Evolutionary conservation across 2,113 vertebrate genomes (phyloP).

Genomic region (Cephalopholis sonnerati): DNA sequence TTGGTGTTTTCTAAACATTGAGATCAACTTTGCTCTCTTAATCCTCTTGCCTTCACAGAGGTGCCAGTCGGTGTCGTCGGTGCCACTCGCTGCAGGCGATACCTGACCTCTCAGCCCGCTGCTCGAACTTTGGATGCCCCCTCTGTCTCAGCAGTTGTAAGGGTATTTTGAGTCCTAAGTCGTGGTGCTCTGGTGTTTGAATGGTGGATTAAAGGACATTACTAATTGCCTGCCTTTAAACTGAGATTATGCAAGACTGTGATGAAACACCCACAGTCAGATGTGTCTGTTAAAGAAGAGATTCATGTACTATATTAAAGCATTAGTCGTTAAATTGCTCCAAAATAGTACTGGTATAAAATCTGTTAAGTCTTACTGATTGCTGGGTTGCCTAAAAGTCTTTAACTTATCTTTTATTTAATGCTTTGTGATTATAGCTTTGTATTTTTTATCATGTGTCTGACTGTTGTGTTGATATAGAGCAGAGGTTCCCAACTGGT

Average conservation of each 20-base stretch:
- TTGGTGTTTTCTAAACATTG: constrained; percentile 24
- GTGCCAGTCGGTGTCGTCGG: neutral
- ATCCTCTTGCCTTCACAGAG: constrained; percentile 21
- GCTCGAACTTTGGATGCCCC: constrained; percentile 26
- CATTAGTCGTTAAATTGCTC: neutral
- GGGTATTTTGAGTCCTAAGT: neutral
- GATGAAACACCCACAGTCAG: constrained; percentile 10
- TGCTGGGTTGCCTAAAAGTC: neutral
- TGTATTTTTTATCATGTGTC: neutral
- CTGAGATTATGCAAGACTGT: constrained; percentile 3
- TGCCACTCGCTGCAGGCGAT: constrained; percentile 6
- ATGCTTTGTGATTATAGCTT: neutral
- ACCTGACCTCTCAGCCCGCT: constrained; percentile 28
- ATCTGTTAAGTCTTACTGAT: too few species aligned
- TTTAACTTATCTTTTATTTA: neutral
- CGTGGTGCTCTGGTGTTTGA: neutral
- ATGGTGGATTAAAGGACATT: constrained; percentile 23
- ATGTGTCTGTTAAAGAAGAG: neutral
- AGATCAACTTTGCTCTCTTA: constrained; percentile 35
- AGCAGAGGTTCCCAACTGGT: too few species aligned
- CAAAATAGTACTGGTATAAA: neutral
- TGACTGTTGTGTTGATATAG: neutral
- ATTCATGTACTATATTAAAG: neutral
- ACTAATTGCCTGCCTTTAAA: neutral
- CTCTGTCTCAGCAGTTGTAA: constrained; percentile 10